These are phyloP conservation scores for Microcebus murinus DNA, from an alignment of 2,113 vertebrate genomes.

Conservation along the genomic window DNA sequence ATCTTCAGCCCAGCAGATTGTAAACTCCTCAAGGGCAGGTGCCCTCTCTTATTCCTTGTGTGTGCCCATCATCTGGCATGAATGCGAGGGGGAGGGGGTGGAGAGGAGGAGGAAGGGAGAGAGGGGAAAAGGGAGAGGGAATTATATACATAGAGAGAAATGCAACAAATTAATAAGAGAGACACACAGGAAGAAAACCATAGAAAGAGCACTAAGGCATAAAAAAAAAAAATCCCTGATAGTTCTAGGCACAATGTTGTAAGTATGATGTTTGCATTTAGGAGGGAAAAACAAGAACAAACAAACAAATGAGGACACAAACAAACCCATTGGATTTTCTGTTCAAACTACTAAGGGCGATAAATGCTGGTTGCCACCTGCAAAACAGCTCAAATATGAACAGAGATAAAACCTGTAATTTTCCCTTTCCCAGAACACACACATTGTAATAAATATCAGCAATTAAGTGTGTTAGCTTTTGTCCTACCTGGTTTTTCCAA, in stretches of 20 bases:
- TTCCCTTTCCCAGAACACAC: background rate
- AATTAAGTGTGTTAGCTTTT: background rate
- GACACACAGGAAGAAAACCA: background rate
- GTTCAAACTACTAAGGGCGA: background rate
- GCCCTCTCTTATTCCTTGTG: background rate
- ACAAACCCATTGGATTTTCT: background rate
- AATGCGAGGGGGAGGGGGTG: background rate
- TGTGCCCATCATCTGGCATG: background rate
- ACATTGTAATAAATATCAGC: background rate
- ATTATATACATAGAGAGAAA: background rate
- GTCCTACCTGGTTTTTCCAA: background rate
- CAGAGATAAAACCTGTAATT: background rate
- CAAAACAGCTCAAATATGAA: background rate
- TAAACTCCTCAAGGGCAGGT: slow-evolving; percentile 13
- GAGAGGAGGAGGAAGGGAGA: background rate
- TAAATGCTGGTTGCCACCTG: background rate
- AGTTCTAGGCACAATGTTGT: background rate
- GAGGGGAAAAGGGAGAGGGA: background rate
- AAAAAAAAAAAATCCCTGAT: background rate
- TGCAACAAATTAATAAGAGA: background rate
- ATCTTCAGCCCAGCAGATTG: background rate
- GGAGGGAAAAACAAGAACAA: background rate
- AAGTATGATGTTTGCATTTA: background rate
- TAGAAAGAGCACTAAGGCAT: background rate
- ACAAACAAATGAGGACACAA: background rate